A percentile compares a stretch with the other conserved stretches of the same genome.
phyloP scores from a whole-genome alignment of 2,797 vertebrate genomes.

The Gallinago solitaria region DNA sequence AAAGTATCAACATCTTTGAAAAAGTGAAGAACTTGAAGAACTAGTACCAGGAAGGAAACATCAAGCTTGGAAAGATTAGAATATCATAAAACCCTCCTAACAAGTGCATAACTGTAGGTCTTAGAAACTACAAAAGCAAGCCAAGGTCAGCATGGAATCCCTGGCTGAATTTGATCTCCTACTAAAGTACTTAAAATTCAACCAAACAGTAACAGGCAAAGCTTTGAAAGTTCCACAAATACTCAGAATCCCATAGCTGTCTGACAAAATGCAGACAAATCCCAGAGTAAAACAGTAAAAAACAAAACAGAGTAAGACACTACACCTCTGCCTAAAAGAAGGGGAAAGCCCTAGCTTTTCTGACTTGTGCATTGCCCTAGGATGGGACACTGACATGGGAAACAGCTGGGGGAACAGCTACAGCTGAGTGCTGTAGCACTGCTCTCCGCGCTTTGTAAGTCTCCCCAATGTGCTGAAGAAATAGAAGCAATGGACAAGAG shows the following conservation, averaged over 20 bases:
- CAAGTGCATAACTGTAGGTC: not conserved
- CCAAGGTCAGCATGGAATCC: not conserved
- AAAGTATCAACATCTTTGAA: not conserved
- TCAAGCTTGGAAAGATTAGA: not conserved
- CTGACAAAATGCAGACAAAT: not conserved
- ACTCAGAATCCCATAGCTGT: not conserved
- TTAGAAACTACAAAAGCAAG: not conserved
- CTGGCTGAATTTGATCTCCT: not conserved
- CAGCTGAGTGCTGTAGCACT: not conserved
- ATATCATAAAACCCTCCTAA: not conserved
- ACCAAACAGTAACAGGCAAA: not conserved
- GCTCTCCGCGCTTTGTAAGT: not conserved
- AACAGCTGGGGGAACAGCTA: not conserved
- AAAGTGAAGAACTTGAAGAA: not conserved
- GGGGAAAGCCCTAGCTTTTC: not conserved
- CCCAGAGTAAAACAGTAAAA: too few species aligned
- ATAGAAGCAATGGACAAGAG: not conserved
- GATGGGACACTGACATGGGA: not conserved
- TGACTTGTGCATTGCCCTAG: not conserved
- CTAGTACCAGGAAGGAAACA: not conserved
- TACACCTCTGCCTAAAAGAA: not conserved
- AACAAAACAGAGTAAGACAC: not conserved
- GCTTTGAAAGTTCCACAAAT: not conserved
- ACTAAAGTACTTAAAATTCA: not conserved
- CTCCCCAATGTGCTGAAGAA: not conserved